Base-by-base conservation (phyloP, 2,797 vertebrate species). In the Epinephelus malabaricus region DNA sequence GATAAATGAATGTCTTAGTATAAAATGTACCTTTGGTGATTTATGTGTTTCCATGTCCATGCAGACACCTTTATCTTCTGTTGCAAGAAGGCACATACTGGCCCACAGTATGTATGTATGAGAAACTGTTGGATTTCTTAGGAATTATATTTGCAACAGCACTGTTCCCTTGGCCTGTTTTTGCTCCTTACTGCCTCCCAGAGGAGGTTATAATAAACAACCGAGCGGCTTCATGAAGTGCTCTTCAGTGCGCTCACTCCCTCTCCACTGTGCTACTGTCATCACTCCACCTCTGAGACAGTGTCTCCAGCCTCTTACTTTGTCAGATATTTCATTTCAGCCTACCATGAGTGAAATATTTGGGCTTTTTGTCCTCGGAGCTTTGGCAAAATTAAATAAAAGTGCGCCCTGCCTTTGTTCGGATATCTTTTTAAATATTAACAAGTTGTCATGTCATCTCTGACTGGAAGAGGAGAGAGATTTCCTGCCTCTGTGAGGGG, bases 361-460 rank as follows among this genome's bases (percentile, higher is more conserved):
- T 79, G 34, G 15, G 23, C 54, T 76, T 67, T 67, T 2, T 1
- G 19, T 34, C n/a, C 38, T 47, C 4, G 61, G 75, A 64, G 59
- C 25, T 62, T 56, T 34, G 73, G 55, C 10, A 12, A 56, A 71
- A 82, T 65, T 23, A 27, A 58, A 46, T 53, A 50, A 89, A 89
- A 84, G 76, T 64, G 65, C 77, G 4, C 17, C 23, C 82, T 62
- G 79, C 83, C 92, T 94, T 91, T 94, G 92, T 94, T 90, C 85
- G 85, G 85, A 79, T 64, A 45, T 87, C 88, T 82, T 93, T 92
- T 91, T 84, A 92, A 91, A 90, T 90, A 91, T 92, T 92, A 91
- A 92, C 89, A 92, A 93, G 89, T 93, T 93, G 88, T 87, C 94
- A 98, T 98, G 97, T 96, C 96, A 95, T 98, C 96, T 34, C 92